Base-by-base conservation (phyloP, 1,140 invertebrate genomes). In the Argopecten irradians region DNA sequence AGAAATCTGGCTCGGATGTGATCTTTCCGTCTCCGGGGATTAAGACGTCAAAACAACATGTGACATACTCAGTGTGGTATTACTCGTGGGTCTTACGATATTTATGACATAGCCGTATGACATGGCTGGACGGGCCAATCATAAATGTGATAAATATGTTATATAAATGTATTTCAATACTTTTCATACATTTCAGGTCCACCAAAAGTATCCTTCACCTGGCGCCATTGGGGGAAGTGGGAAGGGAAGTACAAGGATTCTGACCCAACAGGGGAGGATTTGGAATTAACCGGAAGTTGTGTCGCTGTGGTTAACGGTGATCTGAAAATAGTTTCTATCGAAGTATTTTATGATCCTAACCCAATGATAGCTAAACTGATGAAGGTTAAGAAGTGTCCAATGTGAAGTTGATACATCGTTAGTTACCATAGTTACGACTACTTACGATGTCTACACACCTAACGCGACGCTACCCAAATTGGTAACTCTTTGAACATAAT, bases 191-290 rank as follows among this genome's bases (percentile, higher is more conserved):
- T n/a, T 43, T 34, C 41, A 93, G 92, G 92, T 71, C 92, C 92
- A 39, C 93, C 93, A 39, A 88, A 71, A 33, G 90, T 93, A 1
- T 39, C 86, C 5, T 92, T 93, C 34, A 92, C 90, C 13, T 93
- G 93, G 93, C 87, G 93, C 34, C 93, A 93, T 86, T 92, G 91
- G 91, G 89, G 89, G 19, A 90, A 87, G 0, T 93, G 87, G 82
- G 88, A 88, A 14, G 91, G 92, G 5, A 32, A 84, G 7, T 93
- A 91, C 83, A 89, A 88, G 55, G 89, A 85, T 3, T 43, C 43
- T 28, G 34, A 90, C 35, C 86, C 90, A 13, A 93, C 89, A 22
- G 91, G 91, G 36, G 92, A 93, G 82, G 85, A 11, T 16, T 90
- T 93, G 5, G 92, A 93, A 85, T 43, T 93, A 85, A 85, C 87